Conservation (phyloP, 1,140 invertebrate genomes). For the Drosophila sp. region DNA sequence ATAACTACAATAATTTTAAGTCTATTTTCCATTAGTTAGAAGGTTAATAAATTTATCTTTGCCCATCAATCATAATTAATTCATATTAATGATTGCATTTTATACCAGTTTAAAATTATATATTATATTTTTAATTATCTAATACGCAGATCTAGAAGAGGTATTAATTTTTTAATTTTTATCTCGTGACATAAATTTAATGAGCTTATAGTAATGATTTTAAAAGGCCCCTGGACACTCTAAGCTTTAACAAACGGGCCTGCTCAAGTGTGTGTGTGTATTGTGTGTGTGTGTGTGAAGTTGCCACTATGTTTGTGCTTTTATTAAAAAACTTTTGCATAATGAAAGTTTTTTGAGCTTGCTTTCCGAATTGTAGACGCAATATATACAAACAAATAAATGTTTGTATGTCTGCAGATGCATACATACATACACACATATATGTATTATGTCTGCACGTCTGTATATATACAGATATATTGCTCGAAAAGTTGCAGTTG, state of each 20-base stretch:
- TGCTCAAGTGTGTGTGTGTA: slow-evolving; percentile 14
- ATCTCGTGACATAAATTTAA: too few relatives aligned
- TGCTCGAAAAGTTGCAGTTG: slow-evolving; percentile 48
- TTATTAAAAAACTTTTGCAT: slow-evolving; percentile 82
- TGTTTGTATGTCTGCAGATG: neutral
- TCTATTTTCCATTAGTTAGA: too few relatives aligned
- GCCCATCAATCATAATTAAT: too few relatives aligned
- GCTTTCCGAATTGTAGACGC: slow-evolving; percentile 63
- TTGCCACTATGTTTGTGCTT: slow-evolving; percentile 64
- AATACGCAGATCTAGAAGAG: too few relatives aligned
- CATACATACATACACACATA: neutral
- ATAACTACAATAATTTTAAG: too few relatives aligned
- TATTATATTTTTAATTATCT: too few relatives aligned
- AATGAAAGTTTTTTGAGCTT: slow-evolving; percentile 74
- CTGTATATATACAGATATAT: slow-evolving; percentile 51
- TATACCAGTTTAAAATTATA: too few relatives aligned
- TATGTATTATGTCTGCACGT: neutral
- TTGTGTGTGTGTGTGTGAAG: slow-evolving; percentile 20
- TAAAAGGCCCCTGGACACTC: neutral
- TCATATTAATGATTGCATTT: too few relatives aligned
- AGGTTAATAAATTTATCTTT: too few relatives aligned
- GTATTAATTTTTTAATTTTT: too few relatives aligned
- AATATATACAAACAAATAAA: neutral
- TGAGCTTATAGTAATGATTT: too few relatives aligned
- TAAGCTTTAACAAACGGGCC: slow-evolving; percentile 51